Conservation (phyloP, 2,888 invertebrate genomes). For the Chrysomela aeneicollis region DNA sequence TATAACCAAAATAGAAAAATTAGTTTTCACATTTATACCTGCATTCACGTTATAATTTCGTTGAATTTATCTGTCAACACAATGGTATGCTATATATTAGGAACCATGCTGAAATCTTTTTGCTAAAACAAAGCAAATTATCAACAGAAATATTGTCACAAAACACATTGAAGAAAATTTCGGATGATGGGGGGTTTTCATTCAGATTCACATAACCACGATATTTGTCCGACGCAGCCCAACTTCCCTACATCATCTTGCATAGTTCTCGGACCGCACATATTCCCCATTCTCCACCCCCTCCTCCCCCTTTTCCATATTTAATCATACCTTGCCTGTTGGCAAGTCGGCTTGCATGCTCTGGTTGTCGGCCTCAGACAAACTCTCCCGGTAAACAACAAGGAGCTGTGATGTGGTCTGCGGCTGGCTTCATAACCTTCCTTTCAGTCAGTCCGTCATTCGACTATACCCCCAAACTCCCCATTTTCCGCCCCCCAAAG, state of each 20-base stretch:
- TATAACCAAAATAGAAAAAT: too few species aligned
- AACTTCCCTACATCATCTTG: background rate
- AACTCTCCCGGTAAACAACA: slow-evolving; percentile 53
- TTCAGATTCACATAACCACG: background rate
- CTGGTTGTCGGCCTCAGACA: slow-evolving; percentile 44
- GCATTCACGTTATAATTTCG: too few species aligned
- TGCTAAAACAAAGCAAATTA: too few species aligned
- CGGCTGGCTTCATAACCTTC: slow-evolving; percentile 57
- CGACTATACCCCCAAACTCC: slow-evolving; percentile 31
- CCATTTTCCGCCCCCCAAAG: slow-evolving; percentile 13
- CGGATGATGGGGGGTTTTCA: too few species aligned
- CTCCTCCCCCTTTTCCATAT: slow-evolving; percentile 3
- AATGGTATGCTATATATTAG: too few species aligned
- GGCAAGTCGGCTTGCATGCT: slow-evolving; percentile 38
- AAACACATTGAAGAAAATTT: too few species aligned
- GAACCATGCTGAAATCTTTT: too few species aligned
- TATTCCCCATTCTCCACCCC: background rate
- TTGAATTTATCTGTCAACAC: too few species aligned
- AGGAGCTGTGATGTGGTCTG: slow-evolving; percentile 60
- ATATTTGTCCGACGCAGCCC: background rate
- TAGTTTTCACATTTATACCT: too few species aligned
- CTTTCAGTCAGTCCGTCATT: slow-evolving; percentile 56
- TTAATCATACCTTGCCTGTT: slow-evolving; percentile 45
- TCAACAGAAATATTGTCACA: too few species aligned
- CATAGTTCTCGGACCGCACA: background rate